These are phyloP conservation scores for Koerneria pararmatus DNA, from an alignment of 2,888 invertebrate genomes.

Conservation along the genomic window DNA sequence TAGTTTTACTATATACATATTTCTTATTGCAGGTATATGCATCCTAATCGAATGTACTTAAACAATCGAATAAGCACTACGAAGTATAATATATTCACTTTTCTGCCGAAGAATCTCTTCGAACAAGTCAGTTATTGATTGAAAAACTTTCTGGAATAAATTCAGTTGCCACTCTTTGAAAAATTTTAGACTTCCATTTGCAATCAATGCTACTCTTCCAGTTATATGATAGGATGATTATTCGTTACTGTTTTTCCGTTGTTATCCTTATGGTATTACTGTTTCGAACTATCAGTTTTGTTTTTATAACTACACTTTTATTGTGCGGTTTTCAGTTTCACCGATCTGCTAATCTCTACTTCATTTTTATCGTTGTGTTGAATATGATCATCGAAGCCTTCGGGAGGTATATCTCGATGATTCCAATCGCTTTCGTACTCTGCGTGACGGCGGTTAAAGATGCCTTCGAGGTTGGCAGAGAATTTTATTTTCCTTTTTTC, in stretches of 20 bases:
- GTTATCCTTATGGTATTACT: background rate
- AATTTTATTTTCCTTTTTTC: too few species aligned
- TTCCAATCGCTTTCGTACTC: conserved; percentile 89
- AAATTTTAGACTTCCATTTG: too few species aligned
- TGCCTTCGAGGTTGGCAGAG: conserved; percentile 97
- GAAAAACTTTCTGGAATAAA: too few species aligned
- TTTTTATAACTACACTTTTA: background rate
- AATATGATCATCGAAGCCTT: conserved; percentile 78
- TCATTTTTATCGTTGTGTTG: conserved; percentile 88
- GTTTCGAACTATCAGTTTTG: background rate
- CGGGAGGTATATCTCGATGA: conserved; percentile 63
- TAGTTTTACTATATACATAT: conserved; percentile 2
- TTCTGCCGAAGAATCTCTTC: conserved; percentile 88
- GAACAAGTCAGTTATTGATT: conserved; percentile 68
- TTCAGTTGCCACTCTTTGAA: too few species aligned
- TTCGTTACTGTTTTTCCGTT: too few species aligned
- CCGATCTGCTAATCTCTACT: conserved; percentile 92
- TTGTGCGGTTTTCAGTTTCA: conserved; percentile 73
- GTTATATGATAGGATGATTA: too few species aligned
- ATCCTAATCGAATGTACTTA: conserved; percentile 64
- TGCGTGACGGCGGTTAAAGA: conserved; percentile 92
- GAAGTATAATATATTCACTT: conserved; percentile 87
- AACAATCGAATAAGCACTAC: conserved; percentile 84
- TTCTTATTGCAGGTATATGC: conserved; percentile 30
- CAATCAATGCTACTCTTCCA: too few species aligned